Percentiles rank a stretch among this genome's conserved stretches.
phyloP scores from a whole-genome alignment of 2,797 vertebrate genomes.

The Microtus obscurus region DNA sequence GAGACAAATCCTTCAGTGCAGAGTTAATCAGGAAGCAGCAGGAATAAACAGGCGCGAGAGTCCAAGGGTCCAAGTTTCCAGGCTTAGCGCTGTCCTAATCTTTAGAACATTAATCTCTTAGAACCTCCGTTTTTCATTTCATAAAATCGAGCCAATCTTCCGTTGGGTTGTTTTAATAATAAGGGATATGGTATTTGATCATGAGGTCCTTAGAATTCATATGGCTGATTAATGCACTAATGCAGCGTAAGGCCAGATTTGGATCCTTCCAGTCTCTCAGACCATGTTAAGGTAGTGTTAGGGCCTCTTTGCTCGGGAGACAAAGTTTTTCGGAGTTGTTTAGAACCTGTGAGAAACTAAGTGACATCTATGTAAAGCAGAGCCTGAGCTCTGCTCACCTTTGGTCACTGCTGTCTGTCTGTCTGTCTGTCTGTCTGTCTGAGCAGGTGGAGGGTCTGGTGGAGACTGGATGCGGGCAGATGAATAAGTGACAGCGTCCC shows the following conservation, averaged over 20 bases:
- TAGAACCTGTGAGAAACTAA: not conserved
- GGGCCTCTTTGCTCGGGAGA: not conserved
- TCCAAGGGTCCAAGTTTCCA: not conserved
- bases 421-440: too few species aligned
- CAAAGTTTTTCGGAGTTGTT: conserved; percentile 8
- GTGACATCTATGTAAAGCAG: not conserved
- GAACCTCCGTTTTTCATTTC: conserved; percentile 26
- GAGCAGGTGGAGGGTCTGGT: not conserved
- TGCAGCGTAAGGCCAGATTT: conserved; percentile 7
- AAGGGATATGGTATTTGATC: conserved; percentile 28
- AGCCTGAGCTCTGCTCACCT: not conserved
- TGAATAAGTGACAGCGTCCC: not conserved
- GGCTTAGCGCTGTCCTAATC: not conserved
- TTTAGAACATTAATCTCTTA: conserved; percentile 5
- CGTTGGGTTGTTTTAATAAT: conserved; percentile 2
- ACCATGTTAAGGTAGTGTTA: not conserved
- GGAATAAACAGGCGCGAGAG: not conserved
- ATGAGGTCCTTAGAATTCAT: conserved; percentile 23
- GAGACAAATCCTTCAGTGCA: not conserved
- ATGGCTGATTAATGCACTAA: not conserved
- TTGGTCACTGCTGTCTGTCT: not conserved
- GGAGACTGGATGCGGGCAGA: not conserved
- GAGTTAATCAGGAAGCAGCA: not conserved
- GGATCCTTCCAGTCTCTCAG: not conserved
- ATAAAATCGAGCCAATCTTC: not conserved